Percentiles rank a stretch among this genome's conserved stretches.
Evolutionary conservation across 2,113 vertebrate species (phyloP).

Genomic region (Pachypanchax playfairii): DNA sequence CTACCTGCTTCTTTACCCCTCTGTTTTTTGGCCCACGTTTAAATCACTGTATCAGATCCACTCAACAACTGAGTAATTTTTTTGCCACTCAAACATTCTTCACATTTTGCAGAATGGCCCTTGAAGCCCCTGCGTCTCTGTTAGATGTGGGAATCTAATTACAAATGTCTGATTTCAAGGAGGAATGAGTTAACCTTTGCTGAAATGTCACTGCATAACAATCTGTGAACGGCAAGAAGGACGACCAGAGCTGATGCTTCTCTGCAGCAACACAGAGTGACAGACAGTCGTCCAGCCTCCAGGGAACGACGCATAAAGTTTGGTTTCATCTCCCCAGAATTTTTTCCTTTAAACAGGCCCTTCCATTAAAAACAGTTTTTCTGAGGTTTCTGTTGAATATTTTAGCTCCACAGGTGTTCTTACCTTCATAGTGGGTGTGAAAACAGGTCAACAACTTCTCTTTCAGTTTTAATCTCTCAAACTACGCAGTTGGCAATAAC

Average conservation of each 20-base stretch:
- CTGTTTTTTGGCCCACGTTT: constrained; percentile 19
- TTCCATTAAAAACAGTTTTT: too few species aligned
- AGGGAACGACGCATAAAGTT: constrained; percentile 33
- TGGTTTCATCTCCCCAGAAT: constrained; percentile 18
- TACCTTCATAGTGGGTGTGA: too few species aligned
- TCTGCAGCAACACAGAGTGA: constrained; percentile 58
- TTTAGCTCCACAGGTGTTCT: too few species aligned
- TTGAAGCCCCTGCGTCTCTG: constrained; percentile 49
- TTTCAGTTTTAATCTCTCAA: too few species aligned
- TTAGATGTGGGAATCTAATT: constrained; percentile 69
- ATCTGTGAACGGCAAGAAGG: constrained; percentile 67
- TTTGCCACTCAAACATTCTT: constrained; percentile 59
- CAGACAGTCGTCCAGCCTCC: constrained; percentile 59
- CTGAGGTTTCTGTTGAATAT: too few species aligned
- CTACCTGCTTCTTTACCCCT: background rate
- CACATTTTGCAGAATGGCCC: constrained; percentile 51
- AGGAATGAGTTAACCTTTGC: constrained; percentile 73
- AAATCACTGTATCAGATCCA: constrained; percentile 37
- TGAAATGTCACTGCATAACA: constrained; percentile 71
- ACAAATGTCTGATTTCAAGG: constrained; percentile 69
- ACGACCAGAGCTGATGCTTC: constrained; percentile 49
- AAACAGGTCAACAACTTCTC: too few species aligned
- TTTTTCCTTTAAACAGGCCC: too few species aligned
- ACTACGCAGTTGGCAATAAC: too few species aligned
- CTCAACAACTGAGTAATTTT: constrained; percentile 48